Percentiles rank a stretch among this genome's conserved stretches.
Conservation (phyloP, 2,797 vertebrate species). For the Acanthurus tractus region DNA sequence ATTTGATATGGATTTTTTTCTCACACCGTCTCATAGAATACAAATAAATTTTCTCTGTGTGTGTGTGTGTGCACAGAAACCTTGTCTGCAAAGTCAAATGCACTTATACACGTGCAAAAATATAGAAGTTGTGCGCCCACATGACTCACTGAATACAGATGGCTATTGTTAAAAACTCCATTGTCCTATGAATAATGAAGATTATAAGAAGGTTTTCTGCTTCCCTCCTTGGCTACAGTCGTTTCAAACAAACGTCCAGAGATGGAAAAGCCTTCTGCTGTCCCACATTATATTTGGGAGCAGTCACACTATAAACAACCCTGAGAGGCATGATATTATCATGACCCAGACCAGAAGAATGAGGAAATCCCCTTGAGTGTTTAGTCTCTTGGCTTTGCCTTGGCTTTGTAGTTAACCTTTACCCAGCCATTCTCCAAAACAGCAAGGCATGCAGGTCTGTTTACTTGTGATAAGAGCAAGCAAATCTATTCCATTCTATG, state of each 20-base stretch:
- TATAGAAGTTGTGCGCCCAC: constrained; percentile 10
- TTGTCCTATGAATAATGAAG: constrained; percentile 32
- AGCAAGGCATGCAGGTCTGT: constrained; percentile 66
- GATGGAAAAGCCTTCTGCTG: constrained; percentile 17
- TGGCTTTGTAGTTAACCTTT: constrained; percentile 83
- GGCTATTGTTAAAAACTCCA: constrained; percentile 42
- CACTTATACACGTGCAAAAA: constrained; percentile 12
- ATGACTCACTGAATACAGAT: constrained; percentile 33
- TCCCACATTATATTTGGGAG: constrained; percentile 34
- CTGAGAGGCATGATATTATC: constrained; percentile 66
- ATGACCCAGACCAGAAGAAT: constrained; percentile 69
- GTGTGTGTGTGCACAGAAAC: not conserved
- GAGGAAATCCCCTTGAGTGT: constrained; percentile 76
- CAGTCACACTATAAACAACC: constrained; percentile 51
- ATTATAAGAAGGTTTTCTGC: constrained; percentile 26
- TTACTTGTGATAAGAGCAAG: constrained; percentile 76
- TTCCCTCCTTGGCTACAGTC: constrained; percentile 18
- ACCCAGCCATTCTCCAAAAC: constrained; percentile 67
- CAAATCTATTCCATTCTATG: constrained; percentile 57
- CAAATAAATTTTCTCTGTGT: constrained; percentile 11
- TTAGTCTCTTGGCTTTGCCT: constrained; percentile 72
- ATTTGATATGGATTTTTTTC: constrained; percentile 35
- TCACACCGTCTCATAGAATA: constrained; percentile 6
- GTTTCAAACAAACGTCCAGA: constrained; percentile 35
- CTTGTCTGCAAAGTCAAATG: constrained; percentile 16